phyloP scores from a whole-genome alignment of 92 coral and sea anemone species.

The Meandrina meandrites region DNA sequence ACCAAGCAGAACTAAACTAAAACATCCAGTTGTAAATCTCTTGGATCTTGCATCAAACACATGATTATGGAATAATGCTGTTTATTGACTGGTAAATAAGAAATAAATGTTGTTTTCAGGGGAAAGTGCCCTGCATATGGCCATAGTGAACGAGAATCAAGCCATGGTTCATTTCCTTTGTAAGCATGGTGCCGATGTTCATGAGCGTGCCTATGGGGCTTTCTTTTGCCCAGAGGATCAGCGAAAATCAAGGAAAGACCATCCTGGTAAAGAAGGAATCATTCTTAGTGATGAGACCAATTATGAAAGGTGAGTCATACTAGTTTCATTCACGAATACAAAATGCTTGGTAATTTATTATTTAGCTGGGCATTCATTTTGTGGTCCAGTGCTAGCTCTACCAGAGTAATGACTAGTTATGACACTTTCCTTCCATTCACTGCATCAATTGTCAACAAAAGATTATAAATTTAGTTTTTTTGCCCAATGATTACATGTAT shows the following conservation, averaged over 20 bases:
- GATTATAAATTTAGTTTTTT: too few relatives aligned
- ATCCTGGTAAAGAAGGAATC: slow-evolving; percentile 46
- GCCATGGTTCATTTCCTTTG: slow-evolving; percentile 83
- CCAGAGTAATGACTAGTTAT: too few relatives aligned
- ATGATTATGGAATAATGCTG: not conserved
- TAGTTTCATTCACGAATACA: too few relatives aligned
- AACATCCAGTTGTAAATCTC: too few relatives aligned
- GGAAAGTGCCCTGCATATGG: slow-evolving; percentile 87
- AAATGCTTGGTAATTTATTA: too few relatives aligned
- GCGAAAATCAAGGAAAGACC: slow-evolving; percentile 61
- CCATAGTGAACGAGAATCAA: slow-evolving; percentile 78
- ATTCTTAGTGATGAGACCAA: slow-evolving; percentile 63
- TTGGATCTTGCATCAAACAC: not conserved
- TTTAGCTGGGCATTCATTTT: too few relatives aligned
- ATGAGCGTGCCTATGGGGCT: slow-evolving; percentile 88
- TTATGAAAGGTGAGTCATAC: slow-evolving; percentile 59
- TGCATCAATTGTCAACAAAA: too few relatives aligned
- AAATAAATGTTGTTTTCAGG: slow-evolving; percentile 45
- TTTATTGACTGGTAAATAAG: not conserved
- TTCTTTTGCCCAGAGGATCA: slow-evolving; percentile 94
- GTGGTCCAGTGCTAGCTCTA: too few relatives aligned
- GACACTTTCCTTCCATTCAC: too few relatives aligned
- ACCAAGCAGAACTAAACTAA: too few relatives aligned
- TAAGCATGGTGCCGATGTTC: slow-evolving; percentile 76
- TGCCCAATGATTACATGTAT: too few relatives aligned